Percentiles rank a stretch among this genome's conserved stretches.
Evolutionary conservation across 2,113 vertebrate species (phyloP).

Genomic region (Gnathonemus longibarbis): DNA sequence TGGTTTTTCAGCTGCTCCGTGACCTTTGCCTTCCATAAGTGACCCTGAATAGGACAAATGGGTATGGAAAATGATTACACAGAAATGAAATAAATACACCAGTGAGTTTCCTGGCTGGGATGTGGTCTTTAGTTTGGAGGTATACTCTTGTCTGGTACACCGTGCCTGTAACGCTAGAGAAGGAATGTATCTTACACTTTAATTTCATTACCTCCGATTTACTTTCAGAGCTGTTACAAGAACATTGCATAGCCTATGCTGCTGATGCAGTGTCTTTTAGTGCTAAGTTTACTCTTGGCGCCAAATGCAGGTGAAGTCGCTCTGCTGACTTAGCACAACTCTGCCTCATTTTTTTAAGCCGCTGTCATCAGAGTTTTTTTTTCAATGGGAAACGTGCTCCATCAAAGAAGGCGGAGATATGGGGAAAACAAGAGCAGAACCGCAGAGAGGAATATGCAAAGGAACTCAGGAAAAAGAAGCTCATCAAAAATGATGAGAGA

Average conservation of each 20-base stretch:
- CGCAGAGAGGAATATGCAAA: not conserved
- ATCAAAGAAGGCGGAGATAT: not conserved
- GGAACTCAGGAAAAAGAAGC: not conserved
- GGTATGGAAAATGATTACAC: not conserved
- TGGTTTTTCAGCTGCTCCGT: not conserved
- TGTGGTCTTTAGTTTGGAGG: not conserved
- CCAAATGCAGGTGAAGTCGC: not conserved
- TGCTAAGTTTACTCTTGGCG: not conserved
- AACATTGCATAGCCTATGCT: not conserved
- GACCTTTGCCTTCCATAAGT: not conserved
- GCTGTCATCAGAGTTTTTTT: not conserved
- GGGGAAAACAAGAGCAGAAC: not conserved
- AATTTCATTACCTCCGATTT: not conserved
- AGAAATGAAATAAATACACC: not conserved
- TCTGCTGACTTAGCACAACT: not conserved
- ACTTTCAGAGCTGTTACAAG: not conserved
- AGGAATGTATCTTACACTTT: not conserved
- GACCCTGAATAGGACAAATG: not conserved
- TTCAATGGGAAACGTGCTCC: not conserved
- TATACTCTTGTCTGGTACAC: not conserved
- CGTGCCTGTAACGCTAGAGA: not conserved
- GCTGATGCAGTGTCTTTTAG: not conserved
- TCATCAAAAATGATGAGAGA: not conserved
- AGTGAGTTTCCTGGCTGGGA: not conserved
- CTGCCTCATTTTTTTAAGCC: not conserved